Evolutionary conservation across 2,888 invertebrate species (phyloP).

Genomic region (Sarcophaga variegata): DNA sequence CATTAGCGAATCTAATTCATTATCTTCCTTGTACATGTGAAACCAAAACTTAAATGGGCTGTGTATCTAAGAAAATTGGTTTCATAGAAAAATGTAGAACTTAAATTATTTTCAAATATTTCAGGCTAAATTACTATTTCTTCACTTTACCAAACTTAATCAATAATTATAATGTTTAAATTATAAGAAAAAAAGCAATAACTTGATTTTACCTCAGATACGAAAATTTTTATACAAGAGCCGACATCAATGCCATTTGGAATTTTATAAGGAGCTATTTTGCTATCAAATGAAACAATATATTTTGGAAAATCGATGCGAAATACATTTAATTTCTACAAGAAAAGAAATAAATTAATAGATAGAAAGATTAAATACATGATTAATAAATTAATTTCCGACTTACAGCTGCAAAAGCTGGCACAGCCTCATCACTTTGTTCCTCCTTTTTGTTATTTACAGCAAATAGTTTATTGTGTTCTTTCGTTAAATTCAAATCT

Average conservation of each 20-base stretch:
- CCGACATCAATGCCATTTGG: slow-evolving; percentile 61
- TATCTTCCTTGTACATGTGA: slow-evolving; percentile 73
- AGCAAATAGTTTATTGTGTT: slow-evolving; percentile 41
- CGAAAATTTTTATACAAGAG: slow-evolving; percentile 71
- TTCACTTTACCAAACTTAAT: too few relatives aligned
- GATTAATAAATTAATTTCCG: background rate
- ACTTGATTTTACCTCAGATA: slow-evolving; percentile 71
- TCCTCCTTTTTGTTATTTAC: slow-evolving; percentile 33
- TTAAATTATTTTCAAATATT: too few relatives aligned
- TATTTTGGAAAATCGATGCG: slow-evolving; percentile 75
- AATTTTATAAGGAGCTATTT: slow-evolving; percentile 69
- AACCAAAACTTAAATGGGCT: slow-evolving; percentile 78
- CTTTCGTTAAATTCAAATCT: background rate
- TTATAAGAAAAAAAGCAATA: too few relatives aligned
- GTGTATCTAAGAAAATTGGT: slow-evolving; percentile 72
- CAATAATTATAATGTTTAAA: too few relatives aligned
- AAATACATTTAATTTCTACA: slow-evolving; percentile 75
- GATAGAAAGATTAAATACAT: background rate
- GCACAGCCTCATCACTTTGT: slow-evolving; percentile 76
- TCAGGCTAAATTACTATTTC: too few relatives aligned
- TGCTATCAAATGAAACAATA: slow-evolving; percentile 72
- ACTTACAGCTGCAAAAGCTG: slow-evolving; percentile 76
- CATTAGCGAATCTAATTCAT: slow-evolving; percentile 73
- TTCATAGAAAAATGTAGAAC: too few relatives aligned
- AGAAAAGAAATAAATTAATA: slow-evolving; percentile 22